Evolutionary conservation across 2,113 vertebrate genomes (phyloP).

Genomic region (Chitala chitala): DNA sequence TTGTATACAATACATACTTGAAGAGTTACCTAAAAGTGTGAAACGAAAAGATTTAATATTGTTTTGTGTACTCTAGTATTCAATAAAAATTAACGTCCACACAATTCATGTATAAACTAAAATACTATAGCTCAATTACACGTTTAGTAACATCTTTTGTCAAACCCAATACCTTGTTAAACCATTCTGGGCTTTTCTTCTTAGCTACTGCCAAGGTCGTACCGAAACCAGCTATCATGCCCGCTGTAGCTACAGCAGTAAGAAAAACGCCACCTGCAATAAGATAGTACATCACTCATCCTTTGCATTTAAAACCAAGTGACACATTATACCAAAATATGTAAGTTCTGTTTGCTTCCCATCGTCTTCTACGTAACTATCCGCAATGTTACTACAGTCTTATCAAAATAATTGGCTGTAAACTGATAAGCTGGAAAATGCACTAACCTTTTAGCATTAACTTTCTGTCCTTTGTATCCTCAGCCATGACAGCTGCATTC

Average conservation of each 20-base stretch:
- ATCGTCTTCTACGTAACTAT: no score
- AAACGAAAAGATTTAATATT: no score
- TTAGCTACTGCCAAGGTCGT: slow-evolving; percentile 83
- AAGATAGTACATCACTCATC: neutral
- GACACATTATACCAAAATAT: neutral
- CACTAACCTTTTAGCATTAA: slow-evolving; percentile 45
- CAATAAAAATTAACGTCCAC: no score
- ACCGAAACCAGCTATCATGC: slow-evolving; percentile 83
- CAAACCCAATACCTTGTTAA: slow-evolving; percentile 78
- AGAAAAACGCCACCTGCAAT: slow-evolving; percentile 83
- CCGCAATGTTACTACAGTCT: no score
- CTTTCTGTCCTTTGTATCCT: slow-evolving; percentile 27
- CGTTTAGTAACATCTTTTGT: no score
- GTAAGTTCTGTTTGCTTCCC: no score
- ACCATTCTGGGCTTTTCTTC: slow-evolving; percentile 87
- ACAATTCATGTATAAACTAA: no score
- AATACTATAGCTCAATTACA: no score
- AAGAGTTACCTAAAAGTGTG: no score
- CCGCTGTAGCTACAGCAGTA: slow-evolving; percentile 71
- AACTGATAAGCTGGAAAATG: neutral
- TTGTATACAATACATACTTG: no score
- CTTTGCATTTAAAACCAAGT: neutral
- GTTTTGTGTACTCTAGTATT: no score
- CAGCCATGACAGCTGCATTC: neutral
- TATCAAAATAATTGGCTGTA: neutral